These are phyloP conservation scores for Bubo scandiacus DNA, from an alignment of 2,113 vertebrate genomes.

Conservation along the genomic window DNA sequence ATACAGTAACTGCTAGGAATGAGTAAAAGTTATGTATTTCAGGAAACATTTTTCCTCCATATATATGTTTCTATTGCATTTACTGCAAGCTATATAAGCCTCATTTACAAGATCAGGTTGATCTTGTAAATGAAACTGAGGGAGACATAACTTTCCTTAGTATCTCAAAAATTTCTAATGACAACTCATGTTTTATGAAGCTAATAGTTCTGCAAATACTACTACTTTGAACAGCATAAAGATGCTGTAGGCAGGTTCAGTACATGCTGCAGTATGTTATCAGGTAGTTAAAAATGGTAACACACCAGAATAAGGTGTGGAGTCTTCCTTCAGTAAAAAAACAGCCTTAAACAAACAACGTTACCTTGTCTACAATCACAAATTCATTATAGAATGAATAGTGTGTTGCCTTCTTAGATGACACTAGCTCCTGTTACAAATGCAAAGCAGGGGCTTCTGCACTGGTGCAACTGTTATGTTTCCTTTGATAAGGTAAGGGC, in stretches of 20 bases:
- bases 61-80: not conserved
- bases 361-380: not conserved
- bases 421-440: not conserved
- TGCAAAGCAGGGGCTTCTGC: not conserved
- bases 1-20: conserved; percentile 8
- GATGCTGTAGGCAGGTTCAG: not conserved
- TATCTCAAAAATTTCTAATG: not conserved
- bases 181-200: not conserved
- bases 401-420: not conserved
- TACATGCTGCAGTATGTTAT: not conserved
- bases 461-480: not conserved
- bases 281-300: not conserved
- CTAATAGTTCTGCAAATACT: not conserved
- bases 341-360: not conserved
- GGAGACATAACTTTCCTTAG: not conserved
- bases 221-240: not conserved
- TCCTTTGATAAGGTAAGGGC: not conserved
- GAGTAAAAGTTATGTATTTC: not conserved
- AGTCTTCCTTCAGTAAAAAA: not conserved
- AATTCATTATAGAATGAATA: not conserved
- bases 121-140: not conserved
- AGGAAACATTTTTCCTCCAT: not conserved
- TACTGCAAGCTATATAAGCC: not conserved
- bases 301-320: not conserved
- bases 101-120: not conserved